phyloP scores from a whole-genome alignment of 1,140 invertebrate species.

The Acromyrmex echinatior region DNA sequence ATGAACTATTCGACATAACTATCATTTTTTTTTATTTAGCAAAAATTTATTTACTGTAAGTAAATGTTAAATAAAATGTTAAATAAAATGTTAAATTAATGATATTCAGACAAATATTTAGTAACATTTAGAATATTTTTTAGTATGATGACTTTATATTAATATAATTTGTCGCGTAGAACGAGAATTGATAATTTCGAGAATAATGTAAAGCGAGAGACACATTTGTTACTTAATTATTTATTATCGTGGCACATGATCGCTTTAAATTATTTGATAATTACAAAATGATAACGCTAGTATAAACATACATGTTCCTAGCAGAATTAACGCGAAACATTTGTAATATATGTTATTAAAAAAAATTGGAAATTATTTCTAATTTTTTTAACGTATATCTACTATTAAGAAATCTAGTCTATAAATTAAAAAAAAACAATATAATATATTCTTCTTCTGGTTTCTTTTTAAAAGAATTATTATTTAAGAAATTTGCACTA shows the following conservation, averaged over 20 bases:
- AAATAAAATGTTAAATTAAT: too few species aligned
- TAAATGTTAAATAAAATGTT: too few species aligned
- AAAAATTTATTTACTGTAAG: too few species aligned
- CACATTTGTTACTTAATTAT: background rate
- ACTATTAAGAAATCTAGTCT: too few species aligned
- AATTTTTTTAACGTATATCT: background rate
- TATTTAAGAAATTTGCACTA: background rate
- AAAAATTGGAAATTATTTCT: background rate
- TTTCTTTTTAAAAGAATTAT: background rate
- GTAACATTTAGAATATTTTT: too few species aligned
- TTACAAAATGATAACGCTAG: background rate
- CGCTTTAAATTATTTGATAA: slow-evolving; percentile 13
- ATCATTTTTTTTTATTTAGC: too few species aligned
- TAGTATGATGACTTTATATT: background rate
- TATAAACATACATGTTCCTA: background rate
- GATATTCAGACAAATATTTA: too few species aligned
- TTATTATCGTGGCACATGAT: background rate
- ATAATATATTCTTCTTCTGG: too few species aligned
- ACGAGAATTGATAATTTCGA: background rate
- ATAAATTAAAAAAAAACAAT: too few species aligned
- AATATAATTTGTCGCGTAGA: background rate
- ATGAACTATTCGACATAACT: too few species aligned
- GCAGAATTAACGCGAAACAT: background rate
- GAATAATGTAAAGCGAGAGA: background rate
- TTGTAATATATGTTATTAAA: too few species aligned